A percentile compares a stretch with the other conserved stretches of the same genome.
Conservation (phyloP, 2,797 vertebrate species). For the Thunnus albacares region DNA sequence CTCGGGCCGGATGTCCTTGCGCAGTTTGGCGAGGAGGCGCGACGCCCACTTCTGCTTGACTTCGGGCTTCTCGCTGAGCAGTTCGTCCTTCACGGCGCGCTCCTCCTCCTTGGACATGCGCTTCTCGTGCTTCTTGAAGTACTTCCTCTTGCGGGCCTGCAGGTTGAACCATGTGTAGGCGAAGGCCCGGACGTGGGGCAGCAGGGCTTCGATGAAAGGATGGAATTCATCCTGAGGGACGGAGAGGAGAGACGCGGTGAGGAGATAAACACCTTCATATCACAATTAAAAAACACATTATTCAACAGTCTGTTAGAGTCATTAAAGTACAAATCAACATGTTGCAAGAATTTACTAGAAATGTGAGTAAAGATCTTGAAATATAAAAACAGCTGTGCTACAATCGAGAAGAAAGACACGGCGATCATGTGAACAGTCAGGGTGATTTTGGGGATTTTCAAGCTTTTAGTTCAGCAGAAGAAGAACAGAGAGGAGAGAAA, state of each 20-base stretch:
- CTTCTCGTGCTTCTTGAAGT: conserved; percentile 99
- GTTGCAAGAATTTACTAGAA: too few species aligned
- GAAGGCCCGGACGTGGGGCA: conserved; percentile 98
- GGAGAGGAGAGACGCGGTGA: background rate
- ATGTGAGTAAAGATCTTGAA: too few species aligned
- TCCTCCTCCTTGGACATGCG: conserved; percentile 99
- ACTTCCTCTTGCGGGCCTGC: conserved; percentile 99
- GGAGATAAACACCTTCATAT: background rate
- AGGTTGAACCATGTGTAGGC: conserved; percentile 99
- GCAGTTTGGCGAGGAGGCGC: conserved; percentile 96
- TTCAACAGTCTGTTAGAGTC: too few species aligned
- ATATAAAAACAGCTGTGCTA: too few species aligned
- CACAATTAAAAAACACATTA: background rate
- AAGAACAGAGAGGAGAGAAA: background rate
- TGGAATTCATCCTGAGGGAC: conserved; percentile 90
- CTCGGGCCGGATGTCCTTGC: conserved; percentile 99
- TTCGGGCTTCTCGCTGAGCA: conserved; percentile 97
- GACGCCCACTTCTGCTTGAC: conserved; percentile 99
- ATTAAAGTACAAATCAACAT: too few species aligned
- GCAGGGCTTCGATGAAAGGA: conserved; percentile 99
- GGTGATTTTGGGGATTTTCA: too few species aligned
- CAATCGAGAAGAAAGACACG: too few species aligned
- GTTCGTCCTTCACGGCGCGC: conserved; percentile 98
- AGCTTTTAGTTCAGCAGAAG: too few species aligned
- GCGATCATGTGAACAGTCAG: too few species aligned